Evolutionary conservation across 2,113 vertebrate species (phyloP).

Genomic region (Perca schrenkii): DNA sequence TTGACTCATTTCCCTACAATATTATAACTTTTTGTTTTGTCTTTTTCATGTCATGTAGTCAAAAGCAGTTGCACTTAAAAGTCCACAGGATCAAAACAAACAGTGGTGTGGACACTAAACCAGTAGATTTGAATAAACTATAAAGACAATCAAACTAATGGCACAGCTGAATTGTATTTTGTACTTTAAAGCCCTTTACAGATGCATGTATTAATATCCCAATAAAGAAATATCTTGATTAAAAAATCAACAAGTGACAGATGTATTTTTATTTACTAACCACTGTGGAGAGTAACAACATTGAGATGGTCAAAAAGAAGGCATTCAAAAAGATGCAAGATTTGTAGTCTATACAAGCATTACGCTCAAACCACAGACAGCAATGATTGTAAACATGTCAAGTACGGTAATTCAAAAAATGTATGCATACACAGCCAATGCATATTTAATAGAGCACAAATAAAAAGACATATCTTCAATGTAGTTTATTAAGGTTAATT

Average conservation of each 20-base stretch:
- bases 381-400: not conserved
- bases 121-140: conserved; percentile 19
- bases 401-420: not conserved
- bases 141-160: conserved; percentile 59
- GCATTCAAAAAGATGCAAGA: not conserved
- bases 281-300: not conserved
- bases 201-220: conserved; percentile 49
- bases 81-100: conserved; percentile 37
- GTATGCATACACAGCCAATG: not conserved
- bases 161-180: conserved; percentile 51
- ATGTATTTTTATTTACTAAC: conserved; percentile 17
- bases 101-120: conserved; percentile 15
- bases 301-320: not conserved
- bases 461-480: not conserved
- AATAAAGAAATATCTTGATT: conserved; percentile 73
- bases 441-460: not conserved
- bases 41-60: conserved; percentile 4
- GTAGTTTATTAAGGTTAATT: not conserved
- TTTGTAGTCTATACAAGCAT: not conserved
- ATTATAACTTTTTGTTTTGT: conserved; percentile 20
- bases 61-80: conserved; percentile 42
- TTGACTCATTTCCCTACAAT: conserved; percentile 18
- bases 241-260: conserved; percentile 10
- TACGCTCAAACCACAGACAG: not conserved
- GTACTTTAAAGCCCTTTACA: conserved; percentile 38